Evolutionary conservation across 2,113 vertebrate genomes (phyloP), one percentile per base, ranked within the genome.

Genomic region (Tetraodon nigroviridis): DNA sequence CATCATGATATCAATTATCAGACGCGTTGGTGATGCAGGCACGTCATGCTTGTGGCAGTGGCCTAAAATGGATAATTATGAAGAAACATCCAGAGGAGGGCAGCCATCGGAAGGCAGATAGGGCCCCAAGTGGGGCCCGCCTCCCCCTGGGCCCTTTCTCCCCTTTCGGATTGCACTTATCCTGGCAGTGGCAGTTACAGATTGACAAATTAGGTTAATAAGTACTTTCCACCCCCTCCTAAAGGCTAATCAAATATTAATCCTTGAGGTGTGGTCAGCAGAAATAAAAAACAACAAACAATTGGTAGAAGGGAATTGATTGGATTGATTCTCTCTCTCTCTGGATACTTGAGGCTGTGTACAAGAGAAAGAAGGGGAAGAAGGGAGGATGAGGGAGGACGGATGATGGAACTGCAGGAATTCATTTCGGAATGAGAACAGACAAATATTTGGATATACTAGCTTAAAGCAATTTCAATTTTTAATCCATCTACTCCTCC

Each of bases 221-320:
- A 95, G 93, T 92, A 91, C 89, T 89, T 92, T 92, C 91, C 92
- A 92, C 90, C 90, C 90, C 91, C 90, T 95, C 92, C 93, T 92
- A 91, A 92, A 95, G 92, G 94, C 93, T 94, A 95, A 97, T 98
- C 93, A 97, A 97, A 97, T 97, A 97, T 97, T 97, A 94, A 98
- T 95, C 92, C 90, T 90, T 88, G 88, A 92, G 93, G 93, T 93
- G 93, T 95, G 95, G 94, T 96, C 95, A 98, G 94, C 94, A 93
- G 92, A 92, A 93, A 73, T 62, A 93, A 67, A 61, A 50, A 21
- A 94, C 91, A 93, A 94, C 92, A 93, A 92, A 89, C 92, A 91
- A 92, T 92, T 85, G 88, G 90, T 92, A 82, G 91, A 90, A 82
- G 78, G 83, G 90, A 91, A 92, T 88, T 93, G 88, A 67, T 93